Base-by-base conservation (phyloP, 1,140 invertebrate genomes). In the Chironomus tepperi region DNA sequence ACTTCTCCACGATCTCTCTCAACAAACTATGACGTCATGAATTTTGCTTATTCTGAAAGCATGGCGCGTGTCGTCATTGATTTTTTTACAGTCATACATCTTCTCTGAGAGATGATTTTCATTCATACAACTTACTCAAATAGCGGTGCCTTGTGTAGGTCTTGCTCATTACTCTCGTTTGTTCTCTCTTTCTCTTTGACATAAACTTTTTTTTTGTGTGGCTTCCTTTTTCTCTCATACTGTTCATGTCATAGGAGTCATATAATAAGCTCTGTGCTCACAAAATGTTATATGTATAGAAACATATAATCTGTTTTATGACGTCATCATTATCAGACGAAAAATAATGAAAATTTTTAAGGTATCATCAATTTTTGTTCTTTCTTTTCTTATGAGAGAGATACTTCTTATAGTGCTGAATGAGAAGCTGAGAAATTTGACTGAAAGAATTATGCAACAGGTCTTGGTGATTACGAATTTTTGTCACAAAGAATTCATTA, bases 81-180 rank as follows among this genome's bases (percentile, higher is more conserved):
- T 67, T 7, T 67, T 67, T 19, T 67, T 65, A 65, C 3, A 16
- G 1, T 18, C 7, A 67, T 16, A 1, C 7, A 16, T 18, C 64
- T 67, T 16, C n/a, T 18, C 7, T 8, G 65, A 18, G 65, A 70
- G 18, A 70, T 1, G 3, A 18, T 8, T 67, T 19, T 67, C 64
- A 19, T 67, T 67, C 64, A 67, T n/a, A 16, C 47, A 57, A 57
- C 1, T n/a, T 57, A 7, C n/a, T n/a, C n/a, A 67, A 67, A n/a
- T 67, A 67, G 64, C 64, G 64, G 64, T 67, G 12, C n/a, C n/a
- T 16, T 67, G 64, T 18, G 64, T 67, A 67, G 43, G 43, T 47
- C 43, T 47, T 15, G 8, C 43, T 47, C 9, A 47, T 57, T 15
- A n/a, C 12, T 57, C 47, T 57, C 47, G n/a, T n/a, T 57, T 12